Percentiles rank a stretch among this genome's conserved stretches.
These are phyloP conservation scores for Tokudaia tokunoshimensis DNA, from an alignment of 2,797 vertebrate species.

Conservation along the genomic window DNA sequence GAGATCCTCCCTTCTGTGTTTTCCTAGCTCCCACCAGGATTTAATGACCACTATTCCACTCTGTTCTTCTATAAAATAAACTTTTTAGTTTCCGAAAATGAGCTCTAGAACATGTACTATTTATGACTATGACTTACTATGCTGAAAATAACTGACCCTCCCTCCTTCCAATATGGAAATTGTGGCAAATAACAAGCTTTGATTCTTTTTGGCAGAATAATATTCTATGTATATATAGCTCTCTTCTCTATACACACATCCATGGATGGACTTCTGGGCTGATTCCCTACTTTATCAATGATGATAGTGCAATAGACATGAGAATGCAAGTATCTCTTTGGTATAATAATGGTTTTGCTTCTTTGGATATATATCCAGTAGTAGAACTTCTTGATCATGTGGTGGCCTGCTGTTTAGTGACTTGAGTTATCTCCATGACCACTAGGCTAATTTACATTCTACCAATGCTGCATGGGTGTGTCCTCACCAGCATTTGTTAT, in stretches of 20 bases:
- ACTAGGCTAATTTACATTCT: not conserved
- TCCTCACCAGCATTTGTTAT: not conserved
- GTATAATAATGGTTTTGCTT: not conserved
- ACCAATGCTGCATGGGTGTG: not conserved
- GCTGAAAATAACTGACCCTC: not conserved
- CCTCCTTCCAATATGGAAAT: not conserved
- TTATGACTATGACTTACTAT: not conserved
- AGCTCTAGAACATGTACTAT: not conserved
- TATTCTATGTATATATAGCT: not conserved
- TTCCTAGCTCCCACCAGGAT: not conserved
- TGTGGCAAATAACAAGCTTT: not conserved
- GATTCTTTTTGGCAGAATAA: not conserved
- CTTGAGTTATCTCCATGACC: not conserved
- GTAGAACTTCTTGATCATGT: not conserved
- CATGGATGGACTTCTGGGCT: not conserved
- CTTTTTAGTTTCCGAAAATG: not conserved
- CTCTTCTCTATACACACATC: not conserved
- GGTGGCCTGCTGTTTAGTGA: not conserved
- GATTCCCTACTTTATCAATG: not conserved
- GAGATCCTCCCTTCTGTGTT: not conserved
- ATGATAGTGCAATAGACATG: not conserved
- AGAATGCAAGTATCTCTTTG: not conserved
- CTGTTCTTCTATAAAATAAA: not conserved
- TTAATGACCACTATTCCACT: not conserved
- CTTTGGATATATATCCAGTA: not conserved